Evolutionary conservation across 2,113 vertebrate genomes (phyloP).

Genomic region (Corythaeola cristata): DNA sequence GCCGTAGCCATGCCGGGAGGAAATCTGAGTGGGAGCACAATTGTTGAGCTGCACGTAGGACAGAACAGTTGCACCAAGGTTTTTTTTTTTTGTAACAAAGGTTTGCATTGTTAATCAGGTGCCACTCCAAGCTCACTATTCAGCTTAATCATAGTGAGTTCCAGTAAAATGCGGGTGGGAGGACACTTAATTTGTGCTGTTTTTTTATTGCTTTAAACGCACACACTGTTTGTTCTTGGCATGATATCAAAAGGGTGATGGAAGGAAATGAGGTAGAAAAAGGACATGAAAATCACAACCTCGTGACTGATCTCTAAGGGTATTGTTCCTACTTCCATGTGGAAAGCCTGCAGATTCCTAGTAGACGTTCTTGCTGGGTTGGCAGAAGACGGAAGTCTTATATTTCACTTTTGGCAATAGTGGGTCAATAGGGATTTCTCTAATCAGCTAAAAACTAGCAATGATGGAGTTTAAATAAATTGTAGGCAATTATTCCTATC

Average conservation of each 20-base stretch:
- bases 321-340: not conserved
- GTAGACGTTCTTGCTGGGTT: not conserved
- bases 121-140: not conserved
- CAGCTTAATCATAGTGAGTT: slow-evolving; percentile 12
- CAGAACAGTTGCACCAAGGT: not conserved
- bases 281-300: not conserved
- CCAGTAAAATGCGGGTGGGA: slow-evolving; percentile 41
- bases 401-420: not conserved
- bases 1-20: not conserved
- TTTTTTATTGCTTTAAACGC: slow-evolving; percentile 22
- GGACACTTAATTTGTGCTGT: not conserved
- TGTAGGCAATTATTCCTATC: not conserved
- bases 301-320: not conserved
- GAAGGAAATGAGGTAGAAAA: slow-evolving; percentile 54
- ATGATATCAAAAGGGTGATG: slow-evolving; percentile 25
- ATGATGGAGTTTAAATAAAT: not conserved
- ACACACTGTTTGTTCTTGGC: slow-evolving; percentile 48
- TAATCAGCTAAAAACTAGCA: not conserved
- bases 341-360: slow-evolving; percentile 7
- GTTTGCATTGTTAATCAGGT: slow-evolving; percentile 21
- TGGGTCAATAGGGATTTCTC: not conserved
- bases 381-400: not conserved
- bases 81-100: not conserved
- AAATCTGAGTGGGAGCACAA: not conserved
- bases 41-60: not conserved